phyloP scores from a whole-genome alignment of 2,113 vertebrate species.

The Fregata magnificens region DNA sequence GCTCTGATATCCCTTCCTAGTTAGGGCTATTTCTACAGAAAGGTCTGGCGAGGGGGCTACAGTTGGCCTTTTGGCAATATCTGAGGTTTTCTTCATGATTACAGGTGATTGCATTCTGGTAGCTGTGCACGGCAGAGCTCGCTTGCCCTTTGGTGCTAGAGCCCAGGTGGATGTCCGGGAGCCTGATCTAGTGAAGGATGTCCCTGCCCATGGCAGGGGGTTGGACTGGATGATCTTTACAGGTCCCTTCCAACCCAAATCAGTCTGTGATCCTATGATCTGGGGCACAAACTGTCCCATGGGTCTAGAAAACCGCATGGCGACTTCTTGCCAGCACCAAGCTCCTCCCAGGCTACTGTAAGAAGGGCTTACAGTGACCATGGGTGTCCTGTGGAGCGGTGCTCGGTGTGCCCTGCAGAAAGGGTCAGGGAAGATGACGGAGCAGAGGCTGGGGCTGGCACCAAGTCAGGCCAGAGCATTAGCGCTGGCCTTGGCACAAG shows the following conservation, averaged over 20 bases:
- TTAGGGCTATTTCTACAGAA: neutral
- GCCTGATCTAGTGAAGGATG: no score
- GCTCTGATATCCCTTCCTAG: neutral
- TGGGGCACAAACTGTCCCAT: neutral
- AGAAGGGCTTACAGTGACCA: neutral
- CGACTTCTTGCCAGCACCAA: neutral
- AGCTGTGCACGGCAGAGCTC: accelerated
- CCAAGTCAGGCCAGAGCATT: neutral
- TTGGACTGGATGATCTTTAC: neutral
- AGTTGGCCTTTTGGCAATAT: neutral
- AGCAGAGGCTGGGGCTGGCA: neutral
- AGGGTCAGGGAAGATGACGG: accelerated
- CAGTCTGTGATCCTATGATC: neutral
- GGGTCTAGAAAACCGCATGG: neutral
- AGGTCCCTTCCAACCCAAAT: neutral
- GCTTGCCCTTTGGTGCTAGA: neutral
- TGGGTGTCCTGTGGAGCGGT: neutral
- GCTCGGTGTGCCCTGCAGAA: no score
- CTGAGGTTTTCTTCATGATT: neutral
- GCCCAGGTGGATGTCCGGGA: neutral
- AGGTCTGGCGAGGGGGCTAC: neutral
- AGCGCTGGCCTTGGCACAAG: neutral
- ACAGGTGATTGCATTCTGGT: neutral
- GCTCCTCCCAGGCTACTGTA: neutral
- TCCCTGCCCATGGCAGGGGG: no score